Conservation (phyloP, 2,113 vertebrate genomes). For the Cheirogaleus medius region DNA sequence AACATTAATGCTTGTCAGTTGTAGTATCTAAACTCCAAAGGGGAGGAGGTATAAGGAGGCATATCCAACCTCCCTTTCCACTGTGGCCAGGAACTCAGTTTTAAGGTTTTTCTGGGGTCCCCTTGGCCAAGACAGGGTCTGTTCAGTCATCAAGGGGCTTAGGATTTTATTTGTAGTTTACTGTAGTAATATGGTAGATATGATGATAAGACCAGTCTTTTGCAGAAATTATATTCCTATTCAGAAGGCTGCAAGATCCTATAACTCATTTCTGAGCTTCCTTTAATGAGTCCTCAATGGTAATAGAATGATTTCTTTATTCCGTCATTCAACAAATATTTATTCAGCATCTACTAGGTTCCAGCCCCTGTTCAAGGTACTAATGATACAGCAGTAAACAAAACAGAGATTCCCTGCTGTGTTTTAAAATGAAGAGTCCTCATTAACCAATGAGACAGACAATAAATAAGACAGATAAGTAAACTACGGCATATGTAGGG, state of each 20-base stretch:
- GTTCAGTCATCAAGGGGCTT: too few species aligned
- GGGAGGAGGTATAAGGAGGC: too few species aligned
- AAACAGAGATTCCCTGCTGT: slow-evolving; percentile 23
- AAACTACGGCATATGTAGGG: background rate
- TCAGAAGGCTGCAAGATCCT: background rate
- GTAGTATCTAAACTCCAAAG: too few species aligned
- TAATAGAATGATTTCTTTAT: background rate
- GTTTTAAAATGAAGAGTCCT: background rate
- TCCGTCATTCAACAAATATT: slow-evolving; percentile 43
- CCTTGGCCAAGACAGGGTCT: too few species aligned
- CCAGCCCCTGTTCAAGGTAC: background rate
- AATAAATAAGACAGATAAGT: background rate
- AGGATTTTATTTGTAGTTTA: too few species aligned
- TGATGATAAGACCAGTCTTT: background rate
- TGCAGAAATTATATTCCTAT: background rate
- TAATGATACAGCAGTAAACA: slow-evolving; percentile 30
- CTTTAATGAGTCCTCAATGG: background rate
- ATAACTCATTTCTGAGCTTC: slow-evolving; percentile 32
- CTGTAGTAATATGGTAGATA: background rate
- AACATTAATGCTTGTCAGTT: too few species aligned
- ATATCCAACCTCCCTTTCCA: too few species aligned
- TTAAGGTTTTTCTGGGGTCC: too few species aligned
- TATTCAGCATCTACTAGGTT: background rate
- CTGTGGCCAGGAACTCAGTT: too few species aligned
- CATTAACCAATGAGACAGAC: background rate